Evolutionary conservation across 2,113 vertebrate genomes (phyloP).

Genomic region (Orthonyx spaldingii): DNA sequence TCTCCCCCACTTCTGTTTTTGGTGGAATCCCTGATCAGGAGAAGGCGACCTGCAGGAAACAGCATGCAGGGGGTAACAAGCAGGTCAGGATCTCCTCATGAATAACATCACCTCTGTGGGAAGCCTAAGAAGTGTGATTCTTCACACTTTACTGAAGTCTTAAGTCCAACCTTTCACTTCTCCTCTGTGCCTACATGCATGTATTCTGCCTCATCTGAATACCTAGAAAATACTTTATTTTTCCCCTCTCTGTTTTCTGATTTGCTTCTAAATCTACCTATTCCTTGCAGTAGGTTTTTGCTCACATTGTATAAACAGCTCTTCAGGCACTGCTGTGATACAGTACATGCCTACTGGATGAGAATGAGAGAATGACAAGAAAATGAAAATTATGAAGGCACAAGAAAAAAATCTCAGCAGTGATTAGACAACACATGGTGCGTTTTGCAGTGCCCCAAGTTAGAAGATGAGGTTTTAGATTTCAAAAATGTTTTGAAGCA

Average conservation of each 20-base stretch:
- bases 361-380: not conserved
- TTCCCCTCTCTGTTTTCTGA: not conserved
- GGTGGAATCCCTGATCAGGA: not conserved
- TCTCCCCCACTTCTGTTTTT: not conserved
- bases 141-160: not conserved
- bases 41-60: not conserved
- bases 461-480: not conserved
- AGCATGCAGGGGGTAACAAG: not conserved
- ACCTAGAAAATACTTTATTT: not conserved
- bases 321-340: not conserved
- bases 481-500: not conserved
- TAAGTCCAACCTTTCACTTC: not conserved
- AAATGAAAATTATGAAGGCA: not conserved
- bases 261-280: not conserved
- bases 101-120: not conserved
- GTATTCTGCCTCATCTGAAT: not conserved
- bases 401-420: not conserved
- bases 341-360: not conserved
- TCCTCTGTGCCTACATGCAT: not conserved
- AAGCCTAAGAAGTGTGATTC: not conserved
- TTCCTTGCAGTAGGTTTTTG: not conserved
- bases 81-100: not conserved
- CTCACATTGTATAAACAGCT: not conserved
- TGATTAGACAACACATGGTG: not conserved
- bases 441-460: not conserved